These are phyloP conservation scores for Chlamydotis undulata DNA, from an alignment of 2,113 vertebrate genomes.

Conservation along the genomic window DNA sequence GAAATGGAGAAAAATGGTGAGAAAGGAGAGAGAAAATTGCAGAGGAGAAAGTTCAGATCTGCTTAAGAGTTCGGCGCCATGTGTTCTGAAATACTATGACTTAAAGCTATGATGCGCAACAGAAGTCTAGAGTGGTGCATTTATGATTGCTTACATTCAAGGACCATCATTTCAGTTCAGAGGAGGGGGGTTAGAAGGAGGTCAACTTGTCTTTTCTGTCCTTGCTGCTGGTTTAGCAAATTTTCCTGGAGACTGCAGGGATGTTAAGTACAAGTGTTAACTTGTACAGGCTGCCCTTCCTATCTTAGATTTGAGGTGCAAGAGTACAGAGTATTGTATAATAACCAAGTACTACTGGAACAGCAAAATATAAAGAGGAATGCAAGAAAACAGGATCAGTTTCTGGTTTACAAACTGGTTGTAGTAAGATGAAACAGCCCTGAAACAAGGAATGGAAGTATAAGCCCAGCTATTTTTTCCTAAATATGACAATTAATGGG, in stretches of 20 bases:
- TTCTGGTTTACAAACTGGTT: slow-evolving; percentile 12
- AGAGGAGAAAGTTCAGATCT: slow-evolving; percentile 29
- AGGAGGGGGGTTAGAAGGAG: not conserved
- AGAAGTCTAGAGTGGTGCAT: not conserved
- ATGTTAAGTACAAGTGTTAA: not conserved
- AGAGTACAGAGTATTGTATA: not conserved
- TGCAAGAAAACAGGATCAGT: not conserved
- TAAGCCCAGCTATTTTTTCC: slow-evolving; percentile 26
- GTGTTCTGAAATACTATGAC: slow-evolving; percentile 24
- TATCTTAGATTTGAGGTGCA: not conserved
- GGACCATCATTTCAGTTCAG: not conserved
- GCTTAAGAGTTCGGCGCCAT: not conserved
- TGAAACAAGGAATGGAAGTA: slow-evolving; percentile 51
- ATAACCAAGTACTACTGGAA: not conserved
- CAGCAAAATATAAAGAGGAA: slow-evolving; percentile 4
- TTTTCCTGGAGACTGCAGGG: not conserved
- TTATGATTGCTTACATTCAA: slow-evolving; percentile 6
- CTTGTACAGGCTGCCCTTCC: not conserved
- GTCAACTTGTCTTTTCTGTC: not conserved
- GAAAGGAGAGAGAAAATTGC: slow-evolving; percentile 2
- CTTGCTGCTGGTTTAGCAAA: not conserved
- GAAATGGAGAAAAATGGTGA: slow-evolving; percentile 1
- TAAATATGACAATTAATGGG: slow-evolving; percentile 36
- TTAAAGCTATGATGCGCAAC: slow-evolving; percentile 2
- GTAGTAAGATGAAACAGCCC: slow-evolving; percentile 39